Percentiles rank a stretch among this genome's conserved stretches.
Conservation (phyloP, 2,113 vertebrate genomes). For the Petaurus breviceps region DNA sequence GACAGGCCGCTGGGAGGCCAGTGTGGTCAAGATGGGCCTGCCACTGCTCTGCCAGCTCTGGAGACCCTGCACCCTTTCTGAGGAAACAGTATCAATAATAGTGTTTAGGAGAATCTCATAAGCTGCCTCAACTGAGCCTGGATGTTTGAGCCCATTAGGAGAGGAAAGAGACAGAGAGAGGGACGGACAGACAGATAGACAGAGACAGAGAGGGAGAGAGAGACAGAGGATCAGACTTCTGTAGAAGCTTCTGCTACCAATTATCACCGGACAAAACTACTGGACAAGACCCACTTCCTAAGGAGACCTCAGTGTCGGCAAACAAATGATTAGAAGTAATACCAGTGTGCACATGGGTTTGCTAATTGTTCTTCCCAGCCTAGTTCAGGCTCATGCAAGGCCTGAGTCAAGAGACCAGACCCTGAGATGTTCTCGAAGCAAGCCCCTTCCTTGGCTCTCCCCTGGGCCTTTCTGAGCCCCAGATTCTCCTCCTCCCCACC, state of each 20-base stretch:
- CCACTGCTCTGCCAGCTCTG: not conserved
- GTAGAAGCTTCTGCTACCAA: conserved; percentile 25
- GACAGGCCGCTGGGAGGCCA: not conserved
- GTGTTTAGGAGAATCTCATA: not conserved
- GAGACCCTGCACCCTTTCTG: not conserved
- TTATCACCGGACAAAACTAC: conserved; percentile 6
- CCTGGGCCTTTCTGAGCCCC: too few species aligned
- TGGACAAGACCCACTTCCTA: not conserved
- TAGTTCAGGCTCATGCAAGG: not conserved
- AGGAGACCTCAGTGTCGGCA: not conserved
- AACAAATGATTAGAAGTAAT: conserved; percentile 14
- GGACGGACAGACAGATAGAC: too few species aligned
- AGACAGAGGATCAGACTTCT: not conserved
- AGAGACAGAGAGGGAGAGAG: not conserved
- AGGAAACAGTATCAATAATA: not conserved
- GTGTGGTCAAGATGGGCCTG: accelerated
- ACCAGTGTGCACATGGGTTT: not conserved
- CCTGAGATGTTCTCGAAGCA: not conserved
- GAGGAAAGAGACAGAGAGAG: too few species aligned
- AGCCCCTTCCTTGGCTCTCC: not conserved
- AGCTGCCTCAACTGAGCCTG: not conserved
- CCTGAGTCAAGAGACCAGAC: not conserved
- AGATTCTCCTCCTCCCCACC: too few species aligned
- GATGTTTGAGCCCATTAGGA: not conserved
- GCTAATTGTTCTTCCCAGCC: conserved; percentile 3